Evolutionary conservation across 2,888 invertebrate genomes (phyloP).

Genomic region (Stenotaenia linearis): DNA sequence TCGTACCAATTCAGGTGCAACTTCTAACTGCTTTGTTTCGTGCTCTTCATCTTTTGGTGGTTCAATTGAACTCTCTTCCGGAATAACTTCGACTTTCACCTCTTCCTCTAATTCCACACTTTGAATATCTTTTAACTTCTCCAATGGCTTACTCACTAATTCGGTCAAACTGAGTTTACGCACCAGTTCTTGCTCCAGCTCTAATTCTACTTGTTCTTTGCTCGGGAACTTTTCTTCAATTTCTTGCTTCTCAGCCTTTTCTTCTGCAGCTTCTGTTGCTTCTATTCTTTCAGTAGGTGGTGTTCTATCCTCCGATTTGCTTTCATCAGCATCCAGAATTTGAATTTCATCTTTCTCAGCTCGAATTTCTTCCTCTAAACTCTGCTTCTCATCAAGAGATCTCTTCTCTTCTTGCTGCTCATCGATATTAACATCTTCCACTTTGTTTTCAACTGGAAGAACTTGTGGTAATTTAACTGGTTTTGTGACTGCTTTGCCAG

Average conservation of each 20-base stretch:
- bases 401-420: slow-evolving; percentile 34
- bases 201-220: slow-evolving; percentile 32
- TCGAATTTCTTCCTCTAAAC: slow-evolving; percentile 36
- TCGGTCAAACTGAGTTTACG: background rate
- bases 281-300: background rate
- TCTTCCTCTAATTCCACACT: slow-evolving; percentile 31
- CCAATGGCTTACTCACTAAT: background rate
- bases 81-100: background rate
- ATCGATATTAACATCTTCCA: background rate
- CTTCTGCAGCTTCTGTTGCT: slow-evolving; percentile 14
- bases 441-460: background rate
- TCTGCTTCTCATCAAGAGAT: slow-evolving; percentile 37
- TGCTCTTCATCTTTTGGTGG: too few species aligned
- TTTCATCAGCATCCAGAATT: slow-evolving; percentile 41
- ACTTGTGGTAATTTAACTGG: slow-evolving; percentile 17
- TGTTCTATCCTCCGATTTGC: slow-evolving; percentile 38
- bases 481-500: slow-evolving; percentile 33
- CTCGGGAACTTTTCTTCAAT: slow-evolving; percentile 33
- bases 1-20: slow-evolving; percentile 5
- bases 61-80: slow-evolving; percentile 33
- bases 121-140: slow-evolving; percentile 24
- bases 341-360: slow-evolving; percentile 37
- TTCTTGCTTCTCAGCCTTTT: slow-evolving; percentile 2
- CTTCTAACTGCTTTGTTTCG: background rate
- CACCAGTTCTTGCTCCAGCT: slow-evolving; percentile 30